Evolutionary conservation across 1,140 invertebrate genomes (phyloP).

Genomic region (Acromyrmex heyeri): DNA sequence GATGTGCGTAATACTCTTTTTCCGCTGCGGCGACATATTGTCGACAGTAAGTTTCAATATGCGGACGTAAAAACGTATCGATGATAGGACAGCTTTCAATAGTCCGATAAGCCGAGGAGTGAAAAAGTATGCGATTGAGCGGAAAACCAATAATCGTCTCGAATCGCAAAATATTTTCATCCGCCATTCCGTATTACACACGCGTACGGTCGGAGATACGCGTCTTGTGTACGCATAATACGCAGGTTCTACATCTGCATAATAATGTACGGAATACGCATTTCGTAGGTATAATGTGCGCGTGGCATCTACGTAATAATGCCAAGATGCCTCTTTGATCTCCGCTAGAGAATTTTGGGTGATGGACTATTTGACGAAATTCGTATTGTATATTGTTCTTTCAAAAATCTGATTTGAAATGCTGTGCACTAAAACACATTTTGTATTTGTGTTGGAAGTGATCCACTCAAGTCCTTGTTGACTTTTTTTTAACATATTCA

Average conservation of each 20-base stretch:
- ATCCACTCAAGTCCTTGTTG: no score
- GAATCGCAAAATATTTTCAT: conserved; percentile 59
- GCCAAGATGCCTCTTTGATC: neutral
- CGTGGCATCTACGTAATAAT: conserved; percentile 32
- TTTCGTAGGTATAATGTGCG: conserved; percentile 13
- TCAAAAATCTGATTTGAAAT: neutral
- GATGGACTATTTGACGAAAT: neutral
- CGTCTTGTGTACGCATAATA: conserved; percentile 41
- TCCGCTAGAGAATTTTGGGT: neutral
- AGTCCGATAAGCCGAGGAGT: conserved; percentile 37
- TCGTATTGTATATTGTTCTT: neutral
- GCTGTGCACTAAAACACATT: no score
- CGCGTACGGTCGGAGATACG: conserved; percentile 4
- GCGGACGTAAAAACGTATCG: conserved; percentile 42
- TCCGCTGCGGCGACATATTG: conserved; percentile 34
- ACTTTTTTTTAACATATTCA: no score
- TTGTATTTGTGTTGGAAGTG: no score
- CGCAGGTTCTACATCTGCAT: conserved; percentile 29
- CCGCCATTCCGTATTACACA: neutral
- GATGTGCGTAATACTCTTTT: conserved; percentile 25
- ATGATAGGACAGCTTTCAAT: conserved; percentile 42
- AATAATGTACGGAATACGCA: conserved; percentile 50
- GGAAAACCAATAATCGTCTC: conserved; percentile 60
- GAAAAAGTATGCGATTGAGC: conserved; percentile 58
- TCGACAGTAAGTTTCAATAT: conserved; percentile 53